Conservation (phyloP, 2,113 vertebrate species). For the Rhabdomys dilectus region DNA sequence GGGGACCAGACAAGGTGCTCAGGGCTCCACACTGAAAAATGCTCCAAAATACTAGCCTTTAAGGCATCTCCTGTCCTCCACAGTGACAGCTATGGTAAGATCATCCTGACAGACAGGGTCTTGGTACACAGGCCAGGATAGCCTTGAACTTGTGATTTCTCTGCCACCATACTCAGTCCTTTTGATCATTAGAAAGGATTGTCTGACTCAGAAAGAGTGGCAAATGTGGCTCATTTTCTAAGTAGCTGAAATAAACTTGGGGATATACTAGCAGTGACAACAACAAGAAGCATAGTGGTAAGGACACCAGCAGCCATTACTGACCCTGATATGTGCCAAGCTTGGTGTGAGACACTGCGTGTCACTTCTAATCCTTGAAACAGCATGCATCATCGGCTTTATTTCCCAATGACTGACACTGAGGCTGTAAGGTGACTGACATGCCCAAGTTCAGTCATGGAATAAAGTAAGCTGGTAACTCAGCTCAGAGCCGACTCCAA, state of each 20-base stretch:
- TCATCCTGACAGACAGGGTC: neutral
- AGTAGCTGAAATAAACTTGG: neutral
- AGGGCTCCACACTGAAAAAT: neutral
- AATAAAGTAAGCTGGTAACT: neutral
- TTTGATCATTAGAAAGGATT: neutral
- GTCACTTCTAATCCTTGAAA: slow-evolving; percentile 13
- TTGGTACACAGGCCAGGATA: neutral
- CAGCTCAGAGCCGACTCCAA: neutral
- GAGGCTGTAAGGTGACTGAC: neutral
- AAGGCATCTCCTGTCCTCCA: neutral
- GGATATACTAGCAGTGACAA: neutral
- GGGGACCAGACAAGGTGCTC: neutral
- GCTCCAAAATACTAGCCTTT: neutral
- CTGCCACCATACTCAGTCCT: neutral
- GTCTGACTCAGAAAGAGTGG: neutral
- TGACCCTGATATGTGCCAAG: neutral
- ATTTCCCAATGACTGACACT: neutral
- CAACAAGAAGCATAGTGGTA: neutral
- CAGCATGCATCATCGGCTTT: neutral
- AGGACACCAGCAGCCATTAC: neutral
- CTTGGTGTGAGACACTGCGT: neutral
- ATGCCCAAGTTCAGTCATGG: neutral
- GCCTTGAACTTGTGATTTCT: neutral
- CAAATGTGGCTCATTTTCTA: slow-evolving; percentile 26
- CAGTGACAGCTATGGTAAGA: neutral